Percentiles rank a stretch among this genome's conserved stretches.
phyloP scores from a whole-genome alignment of 2,888 invertebrate genomes.

The Malacosoma neustria region DNA sequence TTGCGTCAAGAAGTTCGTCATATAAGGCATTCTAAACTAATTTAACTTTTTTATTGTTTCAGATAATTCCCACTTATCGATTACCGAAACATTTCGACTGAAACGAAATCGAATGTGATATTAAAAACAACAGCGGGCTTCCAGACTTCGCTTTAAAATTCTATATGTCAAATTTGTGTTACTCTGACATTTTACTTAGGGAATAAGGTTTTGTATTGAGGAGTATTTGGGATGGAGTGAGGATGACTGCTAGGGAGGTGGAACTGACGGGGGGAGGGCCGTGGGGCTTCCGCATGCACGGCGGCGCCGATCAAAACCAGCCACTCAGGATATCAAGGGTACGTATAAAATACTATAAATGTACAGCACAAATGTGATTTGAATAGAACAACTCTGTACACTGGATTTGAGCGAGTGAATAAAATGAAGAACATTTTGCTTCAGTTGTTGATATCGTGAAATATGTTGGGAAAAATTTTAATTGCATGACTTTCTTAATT shows the following conservation, averaged over 20 bases:
- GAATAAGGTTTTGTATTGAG: conserved; percentile 24
- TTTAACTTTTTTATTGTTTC: conserved; percentile 29
- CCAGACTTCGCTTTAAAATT: conserved; percentile 35
- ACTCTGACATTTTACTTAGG: conserved; percentile 24
- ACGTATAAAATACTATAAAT: conserved; percentile 46
- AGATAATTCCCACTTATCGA: conserved; percentile 26
- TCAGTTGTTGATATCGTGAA: too few relatives aligned
- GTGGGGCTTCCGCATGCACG: conserved; percentile 93
- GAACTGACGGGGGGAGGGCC: conserved; percentile 87
- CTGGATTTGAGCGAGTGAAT: not conserved
- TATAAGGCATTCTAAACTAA: too few relatives aligned
- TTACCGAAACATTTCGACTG: conserved; percentile 24
- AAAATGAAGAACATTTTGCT: too few relatives aligned
- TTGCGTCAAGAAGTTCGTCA: too few relatives aligned
- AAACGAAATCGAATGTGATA: conserved; percentile 38
- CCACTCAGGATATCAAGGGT: conserved; percentile 88
- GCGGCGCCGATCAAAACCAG: conserved; percentile 85
- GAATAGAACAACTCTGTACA: not conserved
- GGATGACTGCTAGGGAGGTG: conserved; percentile 83
- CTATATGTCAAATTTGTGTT: conserved; percentile 21
- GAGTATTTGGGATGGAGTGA: conserved; percentile 40
- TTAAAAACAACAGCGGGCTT: conserved; percentile 34
- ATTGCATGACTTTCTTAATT: too few relatives aligned
- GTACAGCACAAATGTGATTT: not conserved
- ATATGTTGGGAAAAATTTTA: too few relatives aligned